Conservation (phyloP, 2,888 invertebrate species). For the Allacma fusca region DNA sequence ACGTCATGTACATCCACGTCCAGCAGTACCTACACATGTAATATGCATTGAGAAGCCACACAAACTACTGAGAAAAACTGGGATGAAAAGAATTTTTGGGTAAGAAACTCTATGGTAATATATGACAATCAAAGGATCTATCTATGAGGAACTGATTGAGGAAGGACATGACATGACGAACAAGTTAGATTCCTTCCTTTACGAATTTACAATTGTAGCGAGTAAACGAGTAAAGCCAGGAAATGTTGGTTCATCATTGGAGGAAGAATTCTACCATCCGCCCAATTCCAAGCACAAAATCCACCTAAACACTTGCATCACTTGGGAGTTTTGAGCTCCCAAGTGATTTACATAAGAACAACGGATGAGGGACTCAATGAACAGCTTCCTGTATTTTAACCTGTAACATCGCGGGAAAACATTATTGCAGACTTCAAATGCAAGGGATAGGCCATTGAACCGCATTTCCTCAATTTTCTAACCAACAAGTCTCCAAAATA, state of each 20-base stretch:
- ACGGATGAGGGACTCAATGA: too few species aligned
- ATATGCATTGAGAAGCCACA: neutral
- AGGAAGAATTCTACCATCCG: neutral
- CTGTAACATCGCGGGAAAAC: too few species aligned
- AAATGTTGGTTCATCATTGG: conserved; percentile 34
- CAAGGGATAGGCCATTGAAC: neutral
- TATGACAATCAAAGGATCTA: conserved; percentile 39
- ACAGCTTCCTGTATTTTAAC: too few species aligned
- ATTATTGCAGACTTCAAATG: conserved; percentile 1
- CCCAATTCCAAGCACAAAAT: too few species aligned
- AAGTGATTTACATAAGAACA: too few species aligned
- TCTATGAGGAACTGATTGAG: conserved; percentile 42
- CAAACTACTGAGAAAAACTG: neutral
- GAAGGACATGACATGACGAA: conserved; percentile 37
- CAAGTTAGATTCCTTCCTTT: conserved; percentile 31
- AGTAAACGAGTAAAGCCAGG: too few species aligned
- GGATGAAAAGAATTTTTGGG: neutral
- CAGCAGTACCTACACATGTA: too few species aligned
- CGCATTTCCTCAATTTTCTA: conserved; percentile 13
- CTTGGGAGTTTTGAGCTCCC: too few species aligned
- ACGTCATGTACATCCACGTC: too few species aligned
- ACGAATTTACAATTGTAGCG: neutral
- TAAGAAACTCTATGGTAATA: conserved; percentile 34
- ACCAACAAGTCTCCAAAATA: neutral
- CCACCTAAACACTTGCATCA: too few species aligned